Conservation (phyloP, 2,797 vertebrate genomes). For the Anomalospiza imberbis region DNA sequence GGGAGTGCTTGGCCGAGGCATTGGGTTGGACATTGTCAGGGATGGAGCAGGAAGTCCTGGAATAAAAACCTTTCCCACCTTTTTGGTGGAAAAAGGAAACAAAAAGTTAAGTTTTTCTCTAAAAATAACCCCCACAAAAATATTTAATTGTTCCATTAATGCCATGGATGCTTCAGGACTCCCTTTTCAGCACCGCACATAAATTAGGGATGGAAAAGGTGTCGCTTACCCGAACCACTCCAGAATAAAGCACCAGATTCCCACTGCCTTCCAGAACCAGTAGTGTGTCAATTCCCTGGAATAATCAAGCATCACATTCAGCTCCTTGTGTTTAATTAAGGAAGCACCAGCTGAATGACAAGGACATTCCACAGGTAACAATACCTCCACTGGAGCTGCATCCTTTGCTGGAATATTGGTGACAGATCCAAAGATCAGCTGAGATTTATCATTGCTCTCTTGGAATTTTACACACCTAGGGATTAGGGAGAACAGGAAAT, state of each 20-base stretch:
- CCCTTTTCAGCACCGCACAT: background rate
- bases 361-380: background rate
- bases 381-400: conserved; percentile 88
- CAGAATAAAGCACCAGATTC: conserved; percentile 92
- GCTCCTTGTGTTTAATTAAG: background rate
- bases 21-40: conserved; percentile 80
- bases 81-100: background rate
- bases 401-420: conserved; percentile 90
- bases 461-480: conserved; percentile 94
- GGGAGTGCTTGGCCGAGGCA: conserved; percentile 79
- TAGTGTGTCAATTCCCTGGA: conserved; percentile 87
- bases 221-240: conserved; percentile 84
- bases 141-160: background rate
- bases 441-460: conserved; percentile 89
- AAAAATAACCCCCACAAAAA: background rate
- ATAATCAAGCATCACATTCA: background rate
- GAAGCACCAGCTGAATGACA: background rate
- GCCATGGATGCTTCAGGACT: background rate
- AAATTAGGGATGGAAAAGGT: background rate
- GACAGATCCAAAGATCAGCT: conserved; percentile 90
- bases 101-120: background rate
- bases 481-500: background rate
- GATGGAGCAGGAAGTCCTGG: conserved; percentile 85
- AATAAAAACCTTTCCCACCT: conserved; percentile 97
- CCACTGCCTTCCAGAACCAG: conserved; percentile 90